Percentiles rank a stretch among this genome's conserved stretches.
phyloP scores from a whole-genome alignment of 2,113 vertebrate genomes.

The Acrocephalus kingi region DNA sequence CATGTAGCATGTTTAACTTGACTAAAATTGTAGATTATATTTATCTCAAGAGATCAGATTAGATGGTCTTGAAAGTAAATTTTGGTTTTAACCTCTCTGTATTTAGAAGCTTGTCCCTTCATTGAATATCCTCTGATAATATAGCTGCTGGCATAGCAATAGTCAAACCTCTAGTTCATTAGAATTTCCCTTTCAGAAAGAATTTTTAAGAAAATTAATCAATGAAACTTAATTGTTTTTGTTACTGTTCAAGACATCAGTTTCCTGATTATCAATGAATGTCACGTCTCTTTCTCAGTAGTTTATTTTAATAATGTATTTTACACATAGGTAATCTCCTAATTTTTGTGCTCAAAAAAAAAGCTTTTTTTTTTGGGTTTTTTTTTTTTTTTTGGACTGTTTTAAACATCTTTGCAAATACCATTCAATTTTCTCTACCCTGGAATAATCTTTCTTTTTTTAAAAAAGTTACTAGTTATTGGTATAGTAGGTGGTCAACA shows the following conservation, averaged over 20 bases:
- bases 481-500: neutral
- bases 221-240: neutral
- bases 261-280: neutral
- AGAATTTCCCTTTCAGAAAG: neutral
- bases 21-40: neutral
- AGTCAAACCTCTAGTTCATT: neutral
- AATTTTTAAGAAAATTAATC: neutral
- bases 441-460: neutral
- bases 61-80: neutral
- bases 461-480: neutral
- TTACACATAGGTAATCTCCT: neutral
- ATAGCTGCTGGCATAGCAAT: neutral
- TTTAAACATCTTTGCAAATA: neutral
- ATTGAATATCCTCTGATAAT: neutral
- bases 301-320: neutral
- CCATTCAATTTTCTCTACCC: neutral
- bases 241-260: neutral
- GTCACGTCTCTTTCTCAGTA: neutral
- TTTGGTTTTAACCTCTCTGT: neutral
- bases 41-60: neutral
- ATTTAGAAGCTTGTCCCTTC: neutral
- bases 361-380: fast-evolving
- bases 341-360: neutral
- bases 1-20: neutral
- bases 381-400: too few species aligned